Base-by-base conservation (phyloP, 2,888 invertebrate genomes). In the Apomyelois bistriatella region DNA sequence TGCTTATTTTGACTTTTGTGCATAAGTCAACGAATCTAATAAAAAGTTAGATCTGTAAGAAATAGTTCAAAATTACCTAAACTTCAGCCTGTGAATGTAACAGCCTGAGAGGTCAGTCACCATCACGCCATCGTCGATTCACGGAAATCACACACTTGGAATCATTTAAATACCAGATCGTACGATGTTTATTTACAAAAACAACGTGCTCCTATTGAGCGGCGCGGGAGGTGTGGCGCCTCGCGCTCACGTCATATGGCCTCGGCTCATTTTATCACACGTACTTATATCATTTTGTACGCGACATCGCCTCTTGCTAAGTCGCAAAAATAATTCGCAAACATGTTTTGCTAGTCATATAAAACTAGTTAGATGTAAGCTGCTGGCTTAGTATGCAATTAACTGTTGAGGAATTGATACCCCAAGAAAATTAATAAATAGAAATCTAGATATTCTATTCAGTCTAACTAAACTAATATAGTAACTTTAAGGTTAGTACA, bases 121-220 rank as follows among this genome's bases (percentile, higher is more conserved):
- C 46, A 46, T 30, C 30, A 28, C 28, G 42, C 42, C 42, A 42
- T 8, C n/a, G 13, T 3, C 28, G 30, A 60, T 3, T 22, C 50
- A 47, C 56, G 57, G 53, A 64, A 22, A 47, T 54, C 2, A 37
- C 42, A 42, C 12, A 42, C n/a, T 79, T 79, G 79, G 79, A 71
- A 59, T 68, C 17, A 56, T 68, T 64, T 56, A 78, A 81, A 80
- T 70, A 69, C 53, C 48, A 50, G 66, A 81, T 83, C 83, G 65
- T 82, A 82, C 79, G 84, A 82, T 82, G 64, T 81, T 79, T 85
- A 72, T 81, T 83, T 82, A 79, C 77, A 64, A 62, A 66, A 32
- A 70, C 53, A 55, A 47, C 57, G 58, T 59, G 55, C 60, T 65
- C 60, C 66, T 69, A 75, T 67, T 72, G 75, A 66, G 53, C 63